Evolutionary conservation across 1,140 invertebrate genomes (phyloP).

Genomic region (Trialeurodes vaporariorum): DNA sequence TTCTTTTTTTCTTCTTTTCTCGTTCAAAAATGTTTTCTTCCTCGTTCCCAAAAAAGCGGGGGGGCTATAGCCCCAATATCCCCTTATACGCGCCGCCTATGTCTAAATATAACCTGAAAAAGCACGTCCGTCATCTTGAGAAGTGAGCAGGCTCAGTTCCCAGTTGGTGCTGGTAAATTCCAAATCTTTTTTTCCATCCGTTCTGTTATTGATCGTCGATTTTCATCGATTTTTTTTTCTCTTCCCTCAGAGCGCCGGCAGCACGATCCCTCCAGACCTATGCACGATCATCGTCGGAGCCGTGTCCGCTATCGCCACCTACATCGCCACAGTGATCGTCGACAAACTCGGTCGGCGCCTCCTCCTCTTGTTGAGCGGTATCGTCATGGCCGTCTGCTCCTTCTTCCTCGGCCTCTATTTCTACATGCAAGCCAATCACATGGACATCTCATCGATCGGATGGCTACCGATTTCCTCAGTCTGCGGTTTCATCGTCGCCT

Average conservation of each 20-base stretch:
- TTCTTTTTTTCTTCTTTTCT: too few species aligned
- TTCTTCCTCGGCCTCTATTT: conserved; percentile 50
- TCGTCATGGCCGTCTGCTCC: conserved; percentile 49
- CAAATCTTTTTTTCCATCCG: too few species aligned
- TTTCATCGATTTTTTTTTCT: too few species aligned
- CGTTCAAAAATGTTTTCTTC: too few species aligned
- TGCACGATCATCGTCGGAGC: conserved; percentile 62
- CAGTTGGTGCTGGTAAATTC: too few species aligned
- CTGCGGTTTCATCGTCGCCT: conserved; percentile 16
- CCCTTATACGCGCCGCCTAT: too few species aligned
- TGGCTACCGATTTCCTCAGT: conserved; percentile 36
- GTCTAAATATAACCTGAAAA: too few species aligned
- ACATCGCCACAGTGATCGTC: conserved; percentile 55
- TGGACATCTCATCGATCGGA: conserved; percentile 28
- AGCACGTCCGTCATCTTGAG: too few species aligned
- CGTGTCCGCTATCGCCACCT: conserved; percentile 61
- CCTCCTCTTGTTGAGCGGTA: conserved; percentile 49
- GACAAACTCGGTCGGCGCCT: conserved; percentile 53
- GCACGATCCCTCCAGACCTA: conserved; percentile 39
- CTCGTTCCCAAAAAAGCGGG: too few species aligned
- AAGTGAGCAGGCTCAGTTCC: too few species aligned
- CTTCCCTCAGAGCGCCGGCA: conserved; percentile 42
- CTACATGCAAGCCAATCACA: conserved; percentile 37
- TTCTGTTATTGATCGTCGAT: too few species aligned
- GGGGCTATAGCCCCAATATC: too few species aligned